Base-by-base conservation (phyloP, 2,113 vertebrate species). In the Oreochromis niloticus region DNA sequence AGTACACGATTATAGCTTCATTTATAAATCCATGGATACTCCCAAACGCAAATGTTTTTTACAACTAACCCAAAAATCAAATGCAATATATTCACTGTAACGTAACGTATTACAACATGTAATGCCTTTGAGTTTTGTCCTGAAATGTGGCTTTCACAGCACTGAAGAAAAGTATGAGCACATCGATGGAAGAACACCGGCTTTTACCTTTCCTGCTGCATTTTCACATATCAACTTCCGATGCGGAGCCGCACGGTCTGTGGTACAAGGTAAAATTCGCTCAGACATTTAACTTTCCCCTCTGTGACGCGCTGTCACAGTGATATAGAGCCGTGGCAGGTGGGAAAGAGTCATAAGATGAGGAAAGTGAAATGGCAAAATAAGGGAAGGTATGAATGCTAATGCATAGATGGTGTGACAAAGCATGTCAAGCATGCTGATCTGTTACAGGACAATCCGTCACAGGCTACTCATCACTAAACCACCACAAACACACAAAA, bases 261-360 rank as follows among this genome's bases (percentile, higher is more conserved):
- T 4, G 32, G 48, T 78, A 52, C 73, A 34, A 79, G 71, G 61
- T 56, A 16, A 46, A 63, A 48, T 27, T 9, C 16, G 46, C 59
- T 59, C 16, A 10, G 13, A 86, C 63, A 80, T 89, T 83, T 41
- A 81, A 91, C 84, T 87, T 90, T 90, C 66, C 84, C 88, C 41
- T 71, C 43, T 80, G 71, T 85, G 84, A 88, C 85, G 46, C 4
- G 57, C 80, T 84, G 88, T 17, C 89, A 81, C 48, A 88, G 93
- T 95, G 95, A 96, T 94, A 92, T 94, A 95, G 84, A 90, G 93
- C 81, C 30, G 73, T 36, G 87, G 91, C 95, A 95, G 94, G 92
- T 95, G 95, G 84, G 43, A 27, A 19, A n/a, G 48, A 59, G 86
- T 36, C 3, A 55, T 34, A 32, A 73, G 83, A 81, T 8, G 83